Base-by-base conservation (phyloP, 2,888 invertebrate species). In the Chloromyia formosa region DNA sequence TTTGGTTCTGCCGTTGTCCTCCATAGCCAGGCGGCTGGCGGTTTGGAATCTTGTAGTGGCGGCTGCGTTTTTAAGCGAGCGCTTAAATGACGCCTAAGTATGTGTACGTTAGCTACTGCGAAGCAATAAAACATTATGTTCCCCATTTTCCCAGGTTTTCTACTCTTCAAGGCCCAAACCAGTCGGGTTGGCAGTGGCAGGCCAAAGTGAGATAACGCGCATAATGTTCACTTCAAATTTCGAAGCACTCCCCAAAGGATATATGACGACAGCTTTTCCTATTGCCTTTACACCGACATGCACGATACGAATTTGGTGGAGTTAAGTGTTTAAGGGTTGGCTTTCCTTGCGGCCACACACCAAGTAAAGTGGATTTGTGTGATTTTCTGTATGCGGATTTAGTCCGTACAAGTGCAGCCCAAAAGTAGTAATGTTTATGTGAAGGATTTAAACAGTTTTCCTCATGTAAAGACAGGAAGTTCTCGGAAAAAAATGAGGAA, bases 71-170 rank as follows among this genome's bases (percentile, higher is more conserved):
- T 49, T n/a, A 49, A 49, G 49, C 49, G 12, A n/a, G 27, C 27
- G 27, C 12, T 10, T 49, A 49, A 49, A n/a, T n/a, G 16, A n/a
- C 10, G 56, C 60, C 12, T 60, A 60, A 23, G 60, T 23, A 23
- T 60, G 60, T 60, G 23, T 27, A 60, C n/a, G n/a, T 60, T 22
- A 14, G 10, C 27, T 60, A 23, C 60, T 3, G 22, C 27, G 54
- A 66, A 66, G 66, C 71, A 71, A 71, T 71, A 56, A 56, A 71
- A 58, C 71, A 71, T 71, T 56, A 56, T 71, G 56, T 71, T 71
- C 35, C 27, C 27, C 27, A 35, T 40, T 23, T 49, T 60, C 27
- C 12, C 22, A n/a, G 69, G 16, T 20, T 22, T 20, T 35, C 2
- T 35, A 35, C 27, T n/a, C n/a, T n/a, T n/a, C n/a, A n/a, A n/a